A percentile compares a stretch with the other conserved stretches of the same genome.
phyloP scores from a whole-genome alignment of 2,797 vertebrate genomes.

The Heterohyrax brucei region DNA sequence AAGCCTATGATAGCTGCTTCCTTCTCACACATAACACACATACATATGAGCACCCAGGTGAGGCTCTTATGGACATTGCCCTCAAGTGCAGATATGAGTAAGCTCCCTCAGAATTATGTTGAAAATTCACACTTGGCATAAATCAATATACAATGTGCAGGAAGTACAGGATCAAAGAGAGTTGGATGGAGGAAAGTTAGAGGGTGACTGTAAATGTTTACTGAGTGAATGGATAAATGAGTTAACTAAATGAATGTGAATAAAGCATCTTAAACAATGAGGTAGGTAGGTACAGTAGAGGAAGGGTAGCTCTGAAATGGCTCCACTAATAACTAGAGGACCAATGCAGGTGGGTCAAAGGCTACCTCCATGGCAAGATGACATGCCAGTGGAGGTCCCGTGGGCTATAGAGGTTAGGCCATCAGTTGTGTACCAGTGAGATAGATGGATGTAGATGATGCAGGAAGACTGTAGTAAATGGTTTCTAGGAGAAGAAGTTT shows the following conservation, averaged over 20 bases:
- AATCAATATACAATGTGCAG: not conserved
- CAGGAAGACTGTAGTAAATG: not conserved
- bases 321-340: not conserved
- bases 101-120: not conserved
- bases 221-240: not conserved
- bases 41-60: not conserved
- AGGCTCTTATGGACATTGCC: not conserved
- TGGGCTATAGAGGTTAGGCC: not conserved
- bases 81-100: not conserved
- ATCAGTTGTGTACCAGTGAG: accelerated
- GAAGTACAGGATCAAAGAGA: not conserved
- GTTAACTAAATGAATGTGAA: not conserved
- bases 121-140: not conserved
- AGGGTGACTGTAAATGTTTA: not conserved
- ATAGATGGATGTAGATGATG: not conserved
- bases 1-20: not conserved
- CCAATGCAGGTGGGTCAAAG: too few species aligned
- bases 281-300: not conserved
- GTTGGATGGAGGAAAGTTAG: not conserved
- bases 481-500: not conserved
- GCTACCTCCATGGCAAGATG: not conserved
- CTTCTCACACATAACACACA: not conserved
- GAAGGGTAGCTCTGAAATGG: not conserved
- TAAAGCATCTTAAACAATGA: not conserved
- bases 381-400: too few species aligned